These are phyloP conservation scores for Hippocampus guttulatus DNA, from an alignment of 2,113 vertebrate species.

Conservation along the genomic window DNA sequence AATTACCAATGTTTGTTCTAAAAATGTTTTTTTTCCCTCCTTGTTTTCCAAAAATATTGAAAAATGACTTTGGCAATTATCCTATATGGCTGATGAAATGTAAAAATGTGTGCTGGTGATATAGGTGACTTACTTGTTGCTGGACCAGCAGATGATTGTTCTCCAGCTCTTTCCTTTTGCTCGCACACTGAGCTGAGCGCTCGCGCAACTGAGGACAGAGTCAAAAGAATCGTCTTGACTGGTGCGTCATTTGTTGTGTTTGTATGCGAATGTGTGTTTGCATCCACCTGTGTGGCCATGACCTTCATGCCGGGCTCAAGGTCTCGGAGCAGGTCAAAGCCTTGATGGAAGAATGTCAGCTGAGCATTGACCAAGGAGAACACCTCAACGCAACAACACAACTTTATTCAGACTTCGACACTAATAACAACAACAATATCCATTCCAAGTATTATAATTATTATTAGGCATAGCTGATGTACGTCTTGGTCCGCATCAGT, in stretches of 20 bases:
- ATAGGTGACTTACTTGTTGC: slow-evolving; percentile 60
- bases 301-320: slow-evolving; percentile 72
- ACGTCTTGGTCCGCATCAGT: too few relatives aligned
- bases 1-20: too few relatives aligned
- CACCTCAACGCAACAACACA: slow-evolving; percentile 45
- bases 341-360: slow-evolving; percentile 78
- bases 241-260: neutral
- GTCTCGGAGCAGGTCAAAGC: slow-evolving; percentile 72
- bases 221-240: neutral
- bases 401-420: neutral
- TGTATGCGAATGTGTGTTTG: neutral
- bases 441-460: too few relatives aligned
- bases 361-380: slow-evolving; percentile 77
- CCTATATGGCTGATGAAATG: neutral
- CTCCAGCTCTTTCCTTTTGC: slow-evolving; percentile 69
- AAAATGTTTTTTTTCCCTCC: too few relatives aligned
- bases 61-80: too few relatives aligned
- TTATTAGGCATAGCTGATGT: too few relatives aligned
- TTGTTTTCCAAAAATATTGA: too few relatives aligned
- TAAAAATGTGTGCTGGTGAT: neutral
- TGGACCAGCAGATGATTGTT: slow-evolving; percentile 71
- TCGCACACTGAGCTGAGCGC: slow-evolving; percentile 52
- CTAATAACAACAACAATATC: too few relatives aligned
- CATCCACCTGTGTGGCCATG: slow-evolving; percentile 61
- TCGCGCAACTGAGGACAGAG: slow-evolving; percentile 57